These are phyloP conservation scores for Melanostoma scalare DNA, from an alignment of 2,888 invertebrate genomes.

Conservation along the genomic window DNA sequence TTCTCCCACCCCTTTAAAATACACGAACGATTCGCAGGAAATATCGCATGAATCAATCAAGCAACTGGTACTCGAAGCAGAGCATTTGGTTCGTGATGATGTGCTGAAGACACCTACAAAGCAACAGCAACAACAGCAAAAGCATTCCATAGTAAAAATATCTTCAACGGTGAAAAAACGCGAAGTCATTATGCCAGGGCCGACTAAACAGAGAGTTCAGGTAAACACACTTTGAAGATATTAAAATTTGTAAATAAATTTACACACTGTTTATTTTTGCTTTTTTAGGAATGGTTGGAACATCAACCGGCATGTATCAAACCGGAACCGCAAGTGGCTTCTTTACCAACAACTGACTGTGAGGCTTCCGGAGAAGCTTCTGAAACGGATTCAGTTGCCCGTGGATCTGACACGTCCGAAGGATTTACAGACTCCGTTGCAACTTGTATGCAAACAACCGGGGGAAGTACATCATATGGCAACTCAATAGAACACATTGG, in stretches of 20 bases:
- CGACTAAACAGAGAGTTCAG: constrained; percentile 81
- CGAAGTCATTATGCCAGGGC: constrained; percentile 80
- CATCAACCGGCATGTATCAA: constrained; percentile 78
- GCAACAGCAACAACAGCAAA: constrained; percentile 77
- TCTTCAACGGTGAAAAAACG: constrained; percentile 81
- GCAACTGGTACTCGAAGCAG: constrained; percentile 90
- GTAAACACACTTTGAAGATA: constrained; percentile 73
- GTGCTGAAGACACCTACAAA: constrained; percentile 81
- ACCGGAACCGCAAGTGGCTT: constrained; percentile 46
- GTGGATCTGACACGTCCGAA: constrained; percentile 89
- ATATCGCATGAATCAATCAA: constrained; percentile 86
- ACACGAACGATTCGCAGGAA: constrained; percentile 74
- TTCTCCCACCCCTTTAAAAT: constrained; percentile 42
- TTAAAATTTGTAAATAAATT: not conserved
- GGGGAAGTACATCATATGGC: constrained; percentile 82
- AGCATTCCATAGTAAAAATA: constrained; percentile 79
- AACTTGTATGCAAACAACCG: constrained; percentile 84
- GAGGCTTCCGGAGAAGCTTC: constrained; percentile 96
- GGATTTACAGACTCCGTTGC: constrained; percentile 89
- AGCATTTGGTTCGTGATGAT: constrained; percentile 87
- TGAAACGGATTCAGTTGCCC: constrained; percentile 83
- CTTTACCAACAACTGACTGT: constrained; percentile 83
- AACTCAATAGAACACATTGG: constrained; percentile 83
- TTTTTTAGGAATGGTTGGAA: constrained; percentile 81
- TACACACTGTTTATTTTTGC: constrained; percentile 16